Evolutionary conservation across 2,797 vertebrate genomes (phyloP).

Genomic region (Onychomys arenicola): DNA sequence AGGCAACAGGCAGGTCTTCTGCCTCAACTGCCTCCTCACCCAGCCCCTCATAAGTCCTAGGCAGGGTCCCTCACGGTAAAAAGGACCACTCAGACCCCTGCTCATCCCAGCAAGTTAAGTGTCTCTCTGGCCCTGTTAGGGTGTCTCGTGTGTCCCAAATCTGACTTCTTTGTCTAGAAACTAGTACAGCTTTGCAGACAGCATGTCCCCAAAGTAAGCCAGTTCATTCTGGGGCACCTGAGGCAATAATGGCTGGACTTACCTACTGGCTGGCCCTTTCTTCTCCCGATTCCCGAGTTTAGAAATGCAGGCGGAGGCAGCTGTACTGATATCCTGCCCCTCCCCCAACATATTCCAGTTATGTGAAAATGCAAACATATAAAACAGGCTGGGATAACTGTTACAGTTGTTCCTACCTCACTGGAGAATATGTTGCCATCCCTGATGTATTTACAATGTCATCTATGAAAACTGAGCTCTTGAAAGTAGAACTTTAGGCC

Average conservation of each 20-base stretch:
- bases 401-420: background rate
- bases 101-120: fast-evolving
- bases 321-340: background rate
- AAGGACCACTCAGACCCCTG: background rate
- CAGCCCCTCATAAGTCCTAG: background rate
- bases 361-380: background rate
- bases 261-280: background rate
- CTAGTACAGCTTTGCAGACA: background rate
- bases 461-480: background rate
- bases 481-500: background rate
- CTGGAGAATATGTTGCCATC: background rate
- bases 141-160: background rate
- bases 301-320: background rate
- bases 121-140: background rate
- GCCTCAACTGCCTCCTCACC: background rate
- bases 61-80: background rate
- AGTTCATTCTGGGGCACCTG: fast-evolving
- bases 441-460: background rate
- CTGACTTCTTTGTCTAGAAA: background rate
- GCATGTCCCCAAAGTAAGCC: background rate
- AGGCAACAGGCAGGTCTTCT: background rate
- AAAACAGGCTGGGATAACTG: background rate
- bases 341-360: background rate
- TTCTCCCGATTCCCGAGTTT: background rate
- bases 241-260: no score